A percentile compares a stretch with the other conserved stretches of the same genome.
Conservation (phyloP, 2,888 invertebrate genomes). For the Leucozona laternaria region DNA sequence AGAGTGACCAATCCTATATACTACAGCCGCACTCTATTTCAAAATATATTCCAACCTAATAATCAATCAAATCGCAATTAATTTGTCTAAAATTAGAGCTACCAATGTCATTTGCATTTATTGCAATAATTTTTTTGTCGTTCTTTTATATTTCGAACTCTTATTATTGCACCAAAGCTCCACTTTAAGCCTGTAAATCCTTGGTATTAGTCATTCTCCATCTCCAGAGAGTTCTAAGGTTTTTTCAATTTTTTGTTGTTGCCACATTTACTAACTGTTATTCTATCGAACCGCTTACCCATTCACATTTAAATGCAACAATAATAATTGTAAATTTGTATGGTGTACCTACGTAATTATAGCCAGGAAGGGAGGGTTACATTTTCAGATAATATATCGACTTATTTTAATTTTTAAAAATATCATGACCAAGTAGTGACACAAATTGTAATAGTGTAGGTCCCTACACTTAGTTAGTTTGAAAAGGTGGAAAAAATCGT, state of each 20-base stretch:
- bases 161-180: slow-evolving; percentile 2
- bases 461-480: too few relatives aligned
- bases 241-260: slow-evolving; percentile 8
- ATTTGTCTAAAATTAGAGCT: slow-evolving; percentile 42
- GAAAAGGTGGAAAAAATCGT: too few relatives aligned
- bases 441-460: too few relatives aligned
- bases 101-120: slow-evolving; percentile 38
- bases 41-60: neutral
- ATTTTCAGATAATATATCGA: neutral
- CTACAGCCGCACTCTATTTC: neutral
- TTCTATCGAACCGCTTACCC: slow-evolving; percentile 3
- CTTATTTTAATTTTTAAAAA: too few relatives aligned
- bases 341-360: neutral
- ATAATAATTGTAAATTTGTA: slow-evolving; percentile 11
- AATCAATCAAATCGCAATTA: slow-evolving; percentile 40
- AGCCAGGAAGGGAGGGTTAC: neutral
- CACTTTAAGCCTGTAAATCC: slow-evolving; percentile 27
- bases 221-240: neutral
- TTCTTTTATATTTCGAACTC: neutral
- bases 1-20: slow-evolving; percentile 9
- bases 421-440: too few relatives aligned
- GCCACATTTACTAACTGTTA: slow-evolving; percentile 19
- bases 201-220: slow-evolving; percentile 37
- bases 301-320: slow-evolving; percentile 18
- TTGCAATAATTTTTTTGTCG: neutral